Conservation (phyloP, 64 coral and sea anemone genomes). For the Montipora efflorescens region DNA sequence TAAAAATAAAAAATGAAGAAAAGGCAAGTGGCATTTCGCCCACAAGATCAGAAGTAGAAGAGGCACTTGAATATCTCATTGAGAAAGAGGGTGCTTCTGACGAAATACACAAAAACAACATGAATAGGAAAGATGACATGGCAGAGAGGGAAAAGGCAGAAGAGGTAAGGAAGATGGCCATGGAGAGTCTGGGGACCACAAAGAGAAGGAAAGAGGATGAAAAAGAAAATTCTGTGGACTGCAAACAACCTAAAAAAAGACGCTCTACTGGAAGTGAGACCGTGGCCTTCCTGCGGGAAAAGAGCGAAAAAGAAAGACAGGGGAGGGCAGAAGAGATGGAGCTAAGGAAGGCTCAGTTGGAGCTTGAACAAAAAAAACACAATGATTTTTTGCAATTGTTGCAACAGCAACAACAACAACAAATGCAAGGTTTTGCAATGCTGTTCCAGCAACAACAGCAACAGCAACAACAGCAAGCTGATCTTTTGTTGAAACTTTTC, state of each 20-base stretch:
- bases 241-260: conserved; percentile 26
- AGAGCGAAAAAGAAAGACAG: conserved; percentile 42
- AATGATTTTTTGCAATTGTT: conserved; percentile 13
- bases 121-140: conserved; percentile 35
- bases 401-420: background rate
- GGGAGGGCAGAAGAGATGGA: conserved; percentile 35
- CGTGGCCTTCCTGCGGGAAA: conserved; percentile 32
- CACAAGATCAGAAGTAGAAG: conserved; percentile 42
- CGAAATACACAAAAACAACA: conserved; percentile 41
- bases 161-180: conserved; percentile 36
- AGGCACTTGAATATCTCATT: conserved; percentile 47
- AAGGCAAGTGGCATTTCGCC: conserved; percentile 47
- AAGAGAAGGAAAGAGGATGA: conserved; percentile 41
- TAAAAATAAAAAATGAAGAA: conserved; percentile 42
- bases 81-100: conserved; percentile 51
- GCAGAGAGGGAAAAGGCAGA: conserved; percentile 33
- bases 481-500: no score
- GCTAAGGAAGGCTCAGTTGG: conserved; percentile 43
- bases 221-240: conserved; percentile 40
- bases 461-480: no score
- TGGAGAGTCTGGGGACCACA: conserved; percentile 27
- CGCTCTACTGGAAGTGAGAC: conserved; percentile 39
- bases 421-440: no score
- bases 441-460: no score
- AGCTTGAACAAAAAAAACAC: conserved; percentile 36